Percentiles rank a stretch among this genome's conserved stretches.
phyloP scores from a whole-genome alignment of 2,113 vertebrate genomes.

The Nibea albiflora region DNA sequence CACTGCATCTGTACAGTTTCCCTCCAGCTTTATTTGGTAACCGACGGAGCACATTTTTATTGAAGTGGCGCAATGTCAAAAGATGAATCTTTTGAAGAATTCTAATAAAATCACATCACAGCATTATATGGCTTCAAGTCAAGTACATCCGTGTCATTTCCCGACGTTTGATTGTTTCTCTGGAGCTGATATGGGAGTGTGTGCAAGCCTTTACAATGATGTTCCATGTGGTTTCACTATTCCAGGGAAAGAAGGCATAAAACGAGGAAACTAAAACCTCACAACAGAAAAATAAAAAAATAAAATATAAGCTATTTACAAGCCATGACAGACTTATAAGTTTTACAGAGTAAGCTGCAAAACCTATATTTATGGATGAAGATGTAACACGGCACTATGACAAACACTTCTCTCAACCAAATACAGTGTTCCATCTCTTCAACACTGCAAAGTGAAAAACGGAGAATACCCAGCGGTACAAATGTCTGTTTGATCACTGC shows the following conservation, averaged over 20 bases:
- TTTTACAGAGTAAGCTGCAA: conserved; percentile 29
- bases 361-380: conserved; percentile 40
- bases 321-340: conserved; percentile 38
- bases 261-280: conserved; percentile 47
- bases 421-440: conserved; percentile 12
- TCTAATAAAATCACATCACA: conserved; percentile 50
- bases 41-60: conserved; percentile 53
- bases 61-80: conserved; percentile 52
- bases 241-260: conserved; percentile 34
- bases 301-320: conserved; percentile 45
- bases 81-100: conserved; percentile 50
- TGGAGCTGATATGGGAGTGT: conserved; percentile 16
- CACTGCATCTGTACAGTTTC: conserved; percentile 37
- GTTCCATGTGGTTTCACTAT: conserved; percentile 61
- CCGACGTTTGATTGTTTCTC: conserved; percentile 12
- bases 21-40: conserved; percentile 34
- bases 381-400: conserved; percentile 20
- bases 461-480: conserved; percentile 11
- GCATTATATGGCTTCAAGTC: conserved; percentile 41
- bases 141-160: conserved; percentile 42
- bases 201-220: conserved; percentile 8
- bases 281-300: conserved; percentile 28
- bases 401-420: conserved; percentile 12
- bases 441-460: conserved; percentile 11
- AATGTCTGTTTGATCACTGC: background rate